Evolutionary conservation across 2,113 vertebrate genomes (phyloP), one percentile per base, ranked within the genome.

Genomic region (Peromyscus maniculatus): DNA sequence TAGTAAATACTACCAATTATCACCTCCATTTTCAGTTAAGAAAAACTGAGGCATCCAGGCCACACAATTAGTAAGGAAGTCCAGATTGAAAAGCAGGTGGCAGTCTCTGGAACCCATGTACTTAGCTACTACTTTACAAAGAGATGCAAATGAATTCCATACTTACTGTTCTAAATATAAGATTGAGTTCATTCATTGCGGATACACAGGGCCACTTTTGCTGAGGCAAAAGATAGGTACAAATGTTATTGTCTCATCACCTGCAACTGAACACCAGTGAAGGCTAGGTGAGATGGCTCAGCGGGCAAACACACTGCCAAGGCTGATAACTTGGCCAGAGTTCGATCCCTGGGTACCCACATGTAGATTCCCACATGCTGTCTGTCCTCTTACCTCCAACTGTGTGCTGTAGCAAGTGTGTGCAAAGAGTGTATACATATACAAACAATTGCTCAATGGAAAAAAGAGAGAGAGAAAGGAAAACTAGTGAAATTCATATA

Each of bases 81-180:
- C 49, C 67, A 93, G 36, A 78, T 69, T 64, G 46, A 82, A 43
- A 96, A 84, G 55, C 31, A 67, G n/a, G 22, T 46, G 21, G 21
- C 10, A 66, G 5, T 6, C 28, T 89, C 13, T 77, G 39, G 64
- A 88, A 92, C 43, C 13, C 57, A 16, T 39, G 8, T 36, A 69
- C 21, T 86, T 95, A 77, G 80, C 39, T 15, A 33, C 57, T 69
- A 2, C 36, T 39, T 75, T 87, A 1, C 39, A 66, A 86, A 84
- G 36, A 89, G 19, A 87, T 4, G 0, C 49, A 93, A 78, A 11
- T 28, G 28, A 28, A 4, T 46, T 93, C 49, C 9, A 12, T 49
- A 64, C 43, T 94, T 82, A 71, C 24, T 95, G 33, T 72, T 96
- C 33, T 36, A 80, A 71, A 78, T 88, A 52, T n/a, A 93, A 64